phyloP scores from a whole-genome alignment of 2,113 vertebrate species.

The Pseudois nayaur region DNA sequence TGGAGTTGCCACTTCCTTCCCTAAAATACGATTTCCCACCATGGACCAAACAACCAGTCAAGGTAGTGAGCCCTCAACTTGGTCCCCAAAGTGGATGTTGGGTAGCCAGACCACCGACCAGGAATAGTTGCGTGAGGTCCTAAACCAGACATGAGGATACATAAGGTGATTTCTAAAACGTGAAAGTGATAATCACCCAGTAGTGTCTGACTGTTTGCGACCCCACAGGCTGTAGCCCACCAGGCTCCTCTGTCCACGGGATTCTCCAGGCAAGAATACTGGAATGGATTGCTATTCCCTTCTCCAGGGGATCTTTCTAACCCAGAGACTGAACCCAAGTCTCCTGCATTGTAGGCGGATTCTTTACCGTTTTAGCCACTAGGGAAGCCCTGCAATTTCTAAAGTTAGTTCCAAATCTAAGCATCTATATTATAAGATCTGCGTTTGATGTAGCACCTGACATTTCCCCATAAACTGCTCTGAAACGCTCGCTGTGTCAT shows the following conservation, averaged over 20 bases:
- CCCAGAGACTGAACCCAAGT: not conserved
- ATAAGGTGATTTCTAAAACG: not conserved
- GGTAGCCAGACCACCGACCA: rapidly evolving
- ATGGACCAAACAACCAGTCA: not conserved
- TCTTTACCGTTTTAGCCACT: not conserved
- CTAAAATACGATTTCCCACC: not conserved
- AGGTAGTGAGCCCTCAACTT: not conserved
- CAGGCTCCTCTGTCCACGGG: not conserved
- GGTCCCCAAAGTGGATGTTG: not conserved
- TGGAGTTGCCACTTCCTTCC: not conserved
- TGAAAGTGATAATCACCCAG: not conserved
- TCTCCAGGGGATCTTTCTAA: not conserved
- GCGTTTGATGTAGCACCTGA: not conserved
- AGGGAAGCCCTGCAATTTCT: not conserved
- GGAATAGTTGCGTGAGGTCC: not conserved
- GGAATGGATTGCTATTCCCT: not conserved
- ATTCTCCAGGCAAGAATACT: not conserved
- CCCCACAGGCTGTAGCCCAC: rapidly evolving
- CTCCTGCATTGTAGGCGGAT: not conserved
- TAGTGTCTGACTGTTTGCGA: not conserved
- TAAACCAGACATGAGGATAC: not conserved
- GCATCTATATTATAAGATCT: not conserved
- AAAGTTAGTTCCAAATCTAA: not conserved
- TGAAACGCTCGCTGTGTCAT: not conserved
- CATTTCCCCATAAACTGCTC: not conserved